Conservation (phyloP, 2,113 vertebrate species). For the Epinephelus fuscoguttatus region DNA sequence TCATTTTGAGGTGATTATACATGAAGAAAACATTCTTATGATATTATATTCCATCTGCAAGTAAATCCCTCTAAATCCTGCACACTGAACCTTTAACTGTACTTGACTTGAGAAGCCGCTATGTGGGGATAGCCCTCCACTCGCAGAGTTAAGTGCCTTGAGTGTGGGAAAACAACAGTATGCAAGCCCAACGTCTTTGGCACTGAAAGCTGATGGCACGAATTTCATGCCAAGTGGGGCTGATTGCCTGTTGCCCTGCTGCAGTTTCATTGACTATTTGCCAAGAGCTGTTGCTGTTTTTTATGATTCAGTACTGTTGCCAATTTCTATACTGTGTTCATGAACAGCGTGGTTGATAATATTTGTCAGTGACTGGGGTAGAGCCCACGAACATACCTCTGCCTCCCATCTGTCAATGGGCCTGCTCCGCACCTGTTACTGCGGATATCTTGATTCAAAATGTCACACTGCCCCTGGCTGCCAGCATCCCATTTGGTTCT, state of each 20-base stretch:
- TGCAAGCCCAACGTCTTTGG: neutral
- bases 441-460: slow-evolving; percentile 45
- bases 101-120: neutral
- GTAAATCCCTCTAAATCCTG: too few relatives aligned
- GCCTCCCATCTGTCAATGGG: neutral
- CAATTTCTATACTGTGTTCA: neutral
- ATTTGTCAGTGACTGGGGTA: too few relatives aligned
- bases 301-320: too few relatives aligned
- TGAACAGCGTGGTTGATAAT: neutral
- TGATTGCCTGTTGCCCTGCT: neutral
- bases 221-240: neutral
- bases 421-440: neutral
- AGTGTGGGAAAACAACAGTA: neutral
- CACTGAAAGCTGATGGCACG: neutral
- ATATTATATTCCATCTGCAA: too few relatives aligned
- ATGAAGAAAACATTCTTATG: too few relatives aligned
- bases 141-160: too few relatives aligned
- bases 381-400: neutral
- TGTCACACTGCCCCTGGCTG: slow-evolving; percentile 54
- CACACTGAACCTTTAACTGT: neutral
- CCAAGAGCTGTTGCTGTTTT: neutral
- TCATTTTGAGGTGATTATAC: too few relatives aligned
- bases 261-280: neutral
- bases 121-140: neutral
- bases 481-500: slow-evolving; percentile 43